A percentile compares a stretch with the other conserved stretches of the same genome.
Conservation (phyloP, 2,888 invertebrate genomes). For the Caenorhabditis sp. region DNA sequence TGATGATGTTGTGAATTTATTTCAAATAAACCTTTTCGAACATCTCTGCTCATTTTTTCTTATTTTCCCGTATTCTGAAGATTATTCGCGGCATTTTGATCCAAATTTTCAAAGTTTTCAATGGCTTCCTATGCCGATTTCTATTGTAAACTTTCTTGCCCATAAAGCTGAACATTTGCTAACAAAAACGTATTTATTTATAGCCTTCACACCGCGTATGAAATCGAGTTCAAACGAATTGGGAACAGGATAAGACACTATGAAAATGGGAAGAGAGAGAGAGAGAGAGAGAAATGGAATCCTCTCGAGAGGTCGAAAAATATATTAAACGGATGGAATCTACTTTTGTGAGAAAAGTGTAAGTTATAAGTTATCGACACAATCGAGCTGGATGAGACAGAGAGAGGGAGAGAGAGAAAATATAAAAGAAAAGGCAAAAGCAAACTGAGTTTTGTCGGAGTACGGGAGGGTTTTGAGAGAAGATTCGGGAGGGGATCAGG, state of each 20-base stretch:
- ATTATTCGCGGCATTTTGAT: no score
- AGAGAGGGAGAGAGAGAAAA: no score
- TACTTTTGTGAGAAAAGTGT: neutral
- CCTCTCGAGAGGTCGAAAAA: constrained; percentile 19
- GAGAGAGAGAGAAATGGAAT: constrained; percentile 21
- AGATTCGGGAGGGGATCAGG: constrained; percentile 8
- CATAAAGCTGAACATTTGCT: constrained; percentile 4
- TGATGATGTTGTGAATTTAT: no score
- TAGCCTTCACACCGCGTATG: constrained; percentile 58
- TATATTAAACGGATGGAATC: constrained; percentile 18
- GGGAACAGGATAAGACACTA: constrained; percentile 13
- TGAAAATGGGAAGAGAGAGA: constrained; percentile 1
- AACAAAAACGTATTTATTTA: constrained; percentile 46
- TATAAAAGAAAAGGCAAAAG: constrained; percentile 20
- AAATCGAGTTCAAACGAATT: constrained; percentile 51
- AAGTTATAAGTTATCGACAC: no score
- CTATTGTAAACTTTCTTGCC: no score
- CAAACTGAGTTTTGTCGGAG: constrained; percentile 48
- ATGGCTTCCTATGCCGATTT: no score
- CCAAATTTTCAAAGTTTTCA: no score
- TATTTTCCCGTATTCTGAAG: no score
- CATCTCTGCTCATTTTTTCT: no score
- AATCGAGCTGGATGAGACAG: no score
- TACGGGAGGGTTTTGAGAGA: constrained; percentile 23
- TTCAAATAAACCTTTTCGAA: no score